phyloP scores from a whole-genome alignment of 2,888 invertebrate species.

The Cerastis rubricosa region DNA sequence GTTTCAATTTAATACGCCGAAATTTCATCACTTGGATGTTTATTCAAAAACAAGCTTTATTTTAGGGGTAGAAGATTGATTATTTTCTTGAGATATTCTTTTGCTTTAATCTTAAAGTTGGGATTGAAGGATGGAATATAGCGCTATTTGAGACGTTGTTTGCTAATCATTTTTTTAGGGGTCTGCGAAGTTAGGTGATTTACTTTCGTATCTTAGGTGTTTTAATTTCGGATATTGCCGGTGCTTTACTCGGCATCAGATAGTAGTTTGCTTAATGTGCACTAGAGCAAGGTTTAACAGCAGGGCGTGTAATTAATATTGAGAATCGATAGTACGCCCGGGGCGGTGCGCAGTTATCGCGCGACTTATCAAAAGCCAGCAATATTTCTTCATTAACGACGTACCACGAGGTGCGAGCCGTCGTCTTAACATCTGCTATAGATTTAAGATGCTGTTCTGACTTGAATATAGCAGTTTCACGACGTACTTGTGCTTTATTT shows the following conservation, averaged over 20 bases:
- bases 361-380: constrained; percentile 84
- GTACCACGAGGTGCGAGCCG: constrained; percentile 77
- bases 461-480: constrained; percentile 53
- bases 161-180: constrained; percentile 79
- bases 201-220: constrained; percentile 63
- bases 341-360: constrained; percentile 82
- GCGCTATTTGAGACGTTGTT: constrained; percentile 79
- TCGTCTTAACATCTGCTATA: constrained; percentile 77
- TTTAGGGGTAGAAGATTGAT: constrained; percentile 64
- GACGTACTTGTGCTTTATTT: constrained; percentile 42
- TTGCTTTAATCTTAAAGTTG: constrained; percentile 70
- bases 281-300: constrained; percentile 66
- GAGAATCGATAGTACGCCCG: constrained; percentile 73
- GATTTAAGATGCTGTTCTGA: constrained; percentile 69
- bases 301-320: constrained; percentile 82
- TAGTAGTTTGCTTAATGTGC: constrained; percentile 59
- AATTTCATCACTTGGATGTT: constrained; percentile 83
- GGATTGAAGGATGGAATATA: constrained; percentile 70
- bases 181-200: constrained; percentile 70
- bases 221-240: constrained; percentile 67
- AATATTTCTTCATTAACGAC: constrained; percentile 90
- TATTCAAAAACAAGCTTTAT: constrained; percentile 77
- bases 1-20: constrained; percentile 90
- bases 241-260: constrained; percentile 63
- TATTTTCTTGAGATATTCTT: constrained; percentile 60